Evolutionary conservation across 2,888 invertebrate genomes (phyloP), one percentile per base, ranked within the genome.

Genomic region (Parnassius glacialis): DNA sequence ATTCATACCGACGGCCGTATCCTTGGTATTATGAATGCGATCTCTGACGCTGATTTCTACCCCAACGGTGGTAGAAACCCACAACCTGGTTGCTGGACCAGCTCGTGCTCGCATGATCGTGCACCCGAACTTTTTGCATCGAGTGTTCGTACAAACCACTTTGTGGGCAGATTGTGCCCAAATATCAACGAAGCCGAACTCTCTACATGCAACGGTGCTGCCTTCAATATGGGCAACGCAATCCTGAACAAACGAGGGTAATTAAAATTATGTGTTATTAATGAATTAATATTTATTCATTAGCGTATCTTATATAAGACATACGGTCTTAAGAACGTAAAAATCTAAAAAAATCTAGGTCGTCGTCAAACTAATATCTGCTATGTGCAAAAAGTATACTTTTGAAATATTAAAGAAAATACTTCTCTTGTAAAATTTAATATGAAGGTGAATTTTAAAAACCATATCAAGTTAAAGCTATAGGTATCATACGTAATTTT

Each of bases 1-100:
- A 88, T 90, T 47, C 89, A 90, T 67, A 89, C 89, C 0, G 84
- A 90, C 44, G 83, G 84, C 34, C 78, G 83, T 7, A 57, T 74
- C 0, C 76, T 85, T 5, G 90, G 90, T 16, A 85, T 87, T 64
- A 78, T 79, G 60, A 72, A 81, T 57, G 73, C 75, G 1, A 77
- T 84, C 42, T 83, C 75, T 9, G 50, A 85, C 52, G 75, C 79
- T 11, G 84, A 89, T 70, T 90, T 89, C 73, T 91, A 88, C 69
- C 86, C 87, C 7, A 90, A 90, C 66, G 88, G 87, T 0, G 89
- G 87, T 52, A 77, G 76, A 7, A 75, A 78, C 67, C 76, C 78
- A 3, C 88, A 89, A 67, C 88, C 89, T 1, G 87, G 89, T 1
- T 90, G 90, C 66, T 66, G 64, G 60, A 12, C 73, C 51, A 81